Evolutionary conservation across 2,797 vertebrate species (phyloP).

Genomic region (Tapirus indicus): DNA sequence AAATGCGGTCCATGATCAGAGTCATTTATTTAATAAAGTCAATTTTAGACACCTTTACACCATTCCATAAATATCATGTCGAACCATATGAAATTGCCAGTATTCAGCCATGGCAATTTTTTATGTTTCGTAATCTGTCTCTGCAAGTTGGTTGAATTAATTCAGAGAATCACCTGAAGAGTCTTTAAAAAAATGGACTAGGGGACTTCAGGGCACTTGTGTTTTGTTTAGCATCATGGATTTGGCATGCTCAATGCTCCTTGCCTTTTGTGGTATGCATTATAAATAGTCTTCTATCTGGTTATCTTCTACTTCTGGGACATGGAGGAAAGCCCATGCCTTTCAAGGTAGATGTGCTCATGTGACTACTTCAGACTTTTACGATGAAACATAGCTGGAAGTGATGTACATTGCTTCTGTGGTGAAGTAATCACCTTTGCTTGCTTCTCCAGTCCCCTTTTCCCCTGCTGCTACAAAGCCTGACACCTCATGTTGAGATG

Average conservation of each 20-base stretch:
- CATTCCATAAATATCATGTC: accelerated
- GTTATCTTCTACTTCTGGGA: neutral
- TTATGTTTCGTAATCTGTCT: accelerated
- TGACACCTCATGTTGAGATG: accelerated
- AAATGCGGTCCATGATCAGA: neutral
- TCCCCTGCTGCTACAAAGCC: accelerated
- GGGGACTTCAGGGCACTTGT: accelerated
- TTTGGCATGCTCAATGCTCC: accelerated
- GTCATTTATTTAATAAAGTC: neutral
- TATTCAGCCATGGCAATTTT: neutral
- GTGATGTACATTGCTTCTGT: accelerated
- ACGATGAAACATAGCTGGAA: accelerated
- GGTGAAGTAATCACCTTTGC: accelerated
- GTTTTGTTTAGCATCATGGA: accelerated
- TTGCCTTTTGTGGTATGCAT: accelerated
- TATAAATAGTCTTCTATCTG: neutral
- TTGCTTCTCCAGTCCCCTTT: accelerated
- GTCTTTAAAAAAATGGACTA: neutral
- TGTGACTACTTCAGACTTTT: neutral
- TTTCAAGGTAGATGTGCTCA: neutral
- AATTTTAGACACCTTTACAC: accelerated
- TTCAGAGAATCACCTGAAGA: neutral
- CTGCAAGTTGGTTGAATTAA: neutral
- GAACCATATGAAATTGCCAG: accelerated
- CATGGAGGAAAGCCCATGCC: accelerated